Evolutionary conservation across 2,113 vertebrate genomes (phyloP), one percentile per base, ranked within the genome.

Genomic region (Amblyornis subalaris): DNA sequence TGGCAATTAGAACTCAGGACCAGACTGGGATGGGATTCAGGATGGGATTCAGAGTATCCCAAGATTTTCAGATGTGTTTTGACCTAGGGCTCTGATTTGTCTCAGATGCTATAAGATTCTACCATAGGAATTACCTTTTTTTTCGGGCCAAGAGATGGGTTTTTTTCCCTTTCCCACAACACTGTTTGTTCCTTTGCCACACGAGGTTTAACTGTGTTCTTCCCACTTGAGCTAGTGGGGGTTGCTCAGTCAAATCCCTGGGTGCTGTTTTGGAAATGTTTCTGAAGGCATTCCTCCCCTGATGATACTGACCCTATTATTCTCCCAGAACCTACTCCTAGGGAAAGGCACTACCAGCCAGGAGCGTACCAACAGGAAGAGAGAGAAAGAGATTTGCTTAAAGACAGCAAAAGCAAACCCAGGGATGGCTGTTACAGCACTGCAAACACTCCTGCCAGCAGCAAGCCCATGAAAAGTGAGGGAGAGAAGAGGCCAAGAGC

Each of bases 111-210:
- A 20, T 7, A 74, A 42, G n/a, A 61, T 42, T 12, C 6, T 45
- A 51, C 33, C 65, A 33, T 11, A 44, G 58, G 94, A 85, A 71
- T 51, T 0, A 57, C 4, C 26, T 17, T 35, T 31, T 47, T 48
- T 47, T n/a, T 55, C 0, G 0, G n/a, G 24, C 6, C 15, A 47
- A 70, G 20, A 10, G 44, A 4, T 14, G 3, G 31, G 5, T 1
- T 7, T 11, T 14, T 65, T 22, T 55, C 36, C 14, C 5, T 19
- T 35, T 20, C 29, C 31, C 23, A 57, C 33, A 54, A 45, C 14
- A 50, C 14, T 42, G 21, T 3, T 89, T 58, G 24, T 72, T 36
- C 38, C 42, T 58, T 9, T 38, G 22, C 14, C 17, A 28, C 0
- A 2, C 14, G 57, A 29, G 13, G 36, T 8, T 91, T 69, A 42